Evolutionary conservation across 1,140 invertebrate species (phyloP).

Genomic region (Drosophila carrolli): DNA sequence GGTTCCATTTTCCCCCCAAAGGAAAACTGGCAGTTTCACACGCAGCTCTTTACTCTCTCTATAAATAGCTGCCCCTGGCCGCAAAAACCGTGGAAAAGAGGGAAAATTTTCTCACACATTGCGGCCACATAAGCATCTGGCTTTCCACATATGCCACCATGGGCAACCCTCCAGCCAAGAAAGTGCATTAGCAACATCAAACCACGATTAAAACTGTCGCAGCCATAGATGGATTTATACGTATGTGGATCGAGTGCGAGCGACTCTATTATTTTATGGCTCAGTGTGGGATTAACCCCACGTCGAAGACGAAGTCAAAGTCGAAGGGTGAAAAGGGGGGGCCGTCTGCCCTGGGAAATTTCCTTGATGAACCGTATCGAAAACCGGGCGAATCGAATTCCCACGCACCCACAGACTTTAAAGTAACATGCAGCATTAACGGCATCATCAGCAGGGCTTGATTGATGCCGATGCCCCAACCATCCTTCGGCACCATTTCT

Average conservation of each 20-base stretch:
- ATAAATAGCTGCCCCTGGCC: constrained; percentile 60
- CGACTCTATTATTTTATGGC: constrained; percentile 54
- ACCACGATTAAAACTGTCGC: constrained; percentile 77
- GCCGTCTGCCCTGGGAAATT: constrained; percentile 62
- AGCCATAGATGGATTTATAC: constrained; percentile 62
- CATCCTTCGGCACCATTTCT: constrained; percentile 48
- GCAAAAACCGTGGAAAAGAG: constrained; percentile 39
- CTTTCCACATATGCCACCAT: constrained; percentile 61
- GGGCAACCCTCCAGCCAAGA: constrained; percentile 38
- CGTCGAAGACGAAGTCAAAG: neutral
- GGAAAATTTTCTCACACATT: constrained; percentile 73
- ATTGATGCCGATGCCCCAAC: constrained; percentile 28
- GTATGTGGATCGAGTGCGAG: constrained; percentile 1
- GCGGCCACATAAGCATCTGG: constrained; percentile 54
- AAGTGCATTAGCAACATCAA: constrained; percentile 46
- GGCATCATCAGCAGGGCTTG: constrained; percentile 29
- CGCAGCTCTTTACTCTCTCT: constrained; percentile 43
- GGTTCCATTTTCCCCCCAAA: constrained; percentile 41
- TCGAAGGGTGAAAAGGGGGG: constrained; percentile 33
- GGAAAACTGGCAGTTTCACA: constrained; percentile 61
- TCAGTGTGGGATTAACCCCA: constrained; percentile 62
- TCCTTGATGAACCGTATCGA: constrained; percentile 60
- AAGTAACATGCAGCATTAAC: constrained; percentile 55
- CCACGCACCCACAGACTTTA: constrained; percentile 57
- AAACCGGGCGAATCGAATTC: constrained; percentile 49